Evolutionary conservation across 2,797 vertebrate species (phyloP).

Genomic region (Lacerta agilis): DNA sequence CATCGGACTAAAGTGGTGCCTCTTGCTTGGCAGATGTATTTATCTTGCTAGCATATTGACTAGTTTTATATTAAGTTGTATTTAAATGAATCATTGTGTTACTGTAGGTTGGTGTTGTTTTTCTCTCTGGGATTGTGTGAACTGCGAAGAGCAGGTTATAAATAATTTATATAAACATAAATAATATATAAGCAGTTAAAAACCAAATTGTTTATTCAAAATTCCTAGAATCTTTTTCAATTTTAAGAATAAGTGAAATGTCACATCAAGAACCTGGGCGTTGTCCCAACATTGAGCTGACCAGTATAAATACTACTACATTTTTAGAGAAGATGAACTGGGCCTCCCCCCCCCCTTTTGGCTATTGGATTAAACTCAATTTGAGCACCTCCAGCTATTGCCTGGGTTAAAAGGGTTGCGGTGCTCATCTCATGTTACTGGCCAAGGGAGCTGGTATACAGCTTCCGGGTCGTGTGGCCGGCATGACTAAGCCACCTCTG

Average conservation of each 20-base stretch:
- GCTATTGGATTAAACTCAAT: too few relatives aligned
- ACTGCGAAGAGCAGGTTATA: background rate
- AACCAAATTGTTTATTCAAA: background rate
- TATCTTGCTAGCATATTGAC: background rate
- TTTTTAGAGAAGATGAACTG: background rate
- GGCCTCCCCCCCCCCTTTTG: too few relatives aligned
- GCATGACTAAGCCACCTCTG: too few relatives aligned
- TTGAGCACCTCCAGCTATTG: background rate
- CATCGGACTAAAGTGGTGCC: background rate
- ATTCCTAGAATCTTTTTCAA: background rate
- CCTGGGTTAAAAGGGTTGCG: background rate
- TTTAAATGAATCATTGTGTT: background rate
- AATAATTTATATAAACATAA: background rate
- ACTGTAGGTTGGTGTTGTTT: too few relatives aligned
- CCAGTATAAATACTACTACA: background rate
- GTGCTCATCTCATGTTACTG: too few relatives aligned
- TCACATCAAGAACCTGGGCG: background rate
- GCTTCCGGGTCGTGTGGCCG: too few relatives aligned
- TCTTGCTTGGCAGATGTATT: too few relatives aligned
- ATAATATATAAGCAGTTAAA: background rate
- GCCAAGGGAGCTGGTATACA: too few relatives aligned
- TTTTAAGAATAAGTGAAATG: background rate
- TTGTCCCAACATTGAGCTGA: background rate
- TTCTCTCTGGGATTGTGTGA: too few relatives aligned
- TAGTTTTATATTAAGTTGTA: background rate